These are phyloP conservation scores for Amblyteles armatorius DNA, from an alignment of 2,888 invertebrate genomes.

Conservation along the genomic window DNA sequence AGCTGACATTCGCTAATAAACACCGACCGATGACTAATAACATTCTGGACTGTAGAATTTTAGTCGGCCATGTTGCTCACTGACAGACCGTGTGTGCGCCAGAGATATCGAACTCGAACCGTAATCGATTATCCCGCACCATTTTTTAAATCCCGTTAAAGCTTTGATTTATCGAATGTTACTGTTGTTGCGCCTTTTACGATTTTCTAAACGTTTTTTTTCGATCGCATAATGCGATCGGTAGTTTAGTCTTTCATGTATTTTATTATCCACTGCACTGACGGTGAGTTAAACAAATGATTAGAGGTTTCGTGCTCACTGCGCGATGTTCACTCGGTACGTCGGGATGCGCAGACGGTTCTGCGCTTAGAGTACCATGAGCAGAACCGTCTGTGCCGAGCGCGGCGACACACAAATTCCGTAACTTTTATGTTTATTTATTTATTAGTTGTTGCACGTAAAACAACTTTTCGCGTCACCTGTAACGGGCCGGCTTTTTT, in stretches of 20 bases:
- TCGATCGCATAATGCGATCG: neutral
- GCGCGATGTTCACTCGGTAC: neutral
- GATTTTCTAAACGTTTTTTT: neutral
- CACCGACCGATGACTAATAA: slow-evolving; percentile 80
- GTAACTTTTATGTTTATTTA: neutral
- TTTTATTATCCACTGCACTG: neutral
- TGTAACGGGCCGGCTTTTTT: neutral
- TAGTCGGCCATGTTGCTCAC: slow-evolving; percentile 70
- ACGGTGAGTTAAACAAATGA: neutral
- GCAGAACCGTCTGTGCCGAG: too few relatives aligned
- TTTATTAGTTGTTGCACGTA: too few relatives aligned
- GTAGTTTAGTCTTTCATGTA: neutral
- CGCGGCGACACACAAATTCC: neutral
- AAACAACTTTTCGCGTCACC: neutral
- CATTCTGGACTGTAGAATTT: slow-evolving; percentile 74
- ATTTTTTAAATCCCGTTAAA: neutral
- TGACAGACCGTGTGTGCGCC: slow-evolving; percentile 28
- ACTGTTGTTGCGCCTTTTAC: too few relatives aligned
- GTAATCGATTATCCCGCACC: neutral
- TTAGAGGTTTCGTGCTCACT: neutral
- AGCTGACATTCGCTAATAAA: slow-evolving; percentile 69
- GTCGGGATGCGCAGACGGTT: too few relatives aligned
- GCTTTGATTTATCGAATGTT: neutral
- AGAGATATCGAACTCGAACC: slow-evolving; percentile 6
- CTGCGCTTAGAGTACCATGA: too few relatives aligned